phyloP scores from a whole-genome alignment of 2,797 vertebrate genomes.

The Capromys pilorides region DNA sequence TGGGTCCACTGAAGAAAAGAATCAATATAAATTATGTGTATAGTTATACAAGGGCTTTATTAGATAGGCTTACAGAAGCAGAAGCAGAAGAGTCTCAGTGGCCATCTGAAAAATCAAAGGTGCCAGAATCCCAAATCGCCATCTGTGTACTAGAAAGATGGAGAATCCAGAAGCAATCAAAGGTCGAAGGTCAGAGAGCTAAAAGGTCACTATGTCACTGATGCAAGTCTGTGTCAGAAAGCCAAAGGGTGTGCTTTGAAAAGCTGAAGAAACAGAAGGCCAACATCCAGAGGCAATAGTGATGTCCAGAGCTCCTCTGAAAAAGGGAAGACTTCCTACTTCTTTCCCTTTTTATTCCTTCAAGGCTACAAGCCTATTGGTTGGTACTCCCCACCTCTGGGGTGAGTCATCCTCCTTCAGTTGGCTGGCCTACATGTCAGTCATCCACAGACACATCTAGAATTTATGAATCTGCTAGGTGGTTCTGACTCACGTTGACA shows the following conservation, averaged over 20 bases:
- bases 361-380: background rate
- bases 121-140: background rate
- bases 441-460: background rate
- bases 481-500: background rate
- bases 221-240: background rate
- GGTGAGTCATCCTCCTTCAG: background rate
- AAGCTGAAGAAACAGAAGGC: background rate
- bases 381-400: background rate
- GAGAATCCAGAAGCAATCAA: background rate
- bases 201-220: background rate
- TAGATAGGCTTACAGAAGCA: background rate
- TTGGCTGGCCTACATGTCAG: background rate
- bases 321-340: background rate
- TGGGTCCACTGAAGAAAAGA: background rate
- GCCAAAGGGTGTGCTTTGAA: background rate
- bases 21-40: background rate
- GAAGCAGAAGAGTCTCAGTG: background rate
- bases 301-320: background rate
- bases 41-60: background rate
- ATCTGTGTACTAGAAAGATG: background rate
- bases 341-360: background rate
- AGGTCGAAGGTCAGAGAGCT: background rate
- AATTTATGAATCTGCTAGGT: background rate
- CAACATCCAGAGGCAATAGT: background rate
- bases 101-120: background rate